phyloP scores from a whole-genome alignment of 2,113 vertebrate genomes.

The Coptodon rendalli region DNA sequence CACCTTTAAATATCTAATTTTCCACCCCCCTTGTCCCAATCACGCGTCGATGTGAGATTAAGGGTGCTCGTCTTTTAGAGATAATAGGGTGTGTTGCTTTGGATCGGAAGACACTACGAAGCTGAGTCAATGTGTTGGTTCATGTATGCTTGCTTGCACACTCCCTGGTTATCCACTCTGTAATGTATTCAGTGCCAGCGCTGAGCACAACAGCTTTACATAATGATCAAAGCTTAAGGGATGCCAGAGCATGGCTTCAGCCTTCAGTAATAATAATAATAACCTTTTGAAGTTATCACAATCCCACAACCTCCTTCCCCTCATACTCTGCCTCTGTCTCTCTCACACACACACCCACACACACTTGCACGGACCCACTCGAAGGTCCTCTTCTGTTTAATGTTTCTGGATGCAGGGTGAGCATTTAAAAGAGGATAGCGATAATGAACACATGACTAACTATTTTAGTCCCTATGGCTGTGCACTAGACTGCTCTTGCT shows the following conservation, averaged over 20 bases:
- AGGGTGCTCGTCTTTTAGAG: background rate
- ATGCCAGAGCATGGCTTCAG: constrained; percentile 52
- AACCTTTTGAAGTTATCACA: constrained; percentile 61
- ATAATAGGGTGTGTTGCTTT: background rate
- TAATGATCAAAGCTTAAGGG: constrained; percentile 64
- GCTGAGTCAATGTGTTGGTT: constrained; percentile 34
- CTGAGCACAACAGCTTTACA: constrained; percentile 61
- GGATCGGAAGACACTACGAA: background rate
- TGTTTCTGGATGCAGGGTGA: constrained; percentile 26
- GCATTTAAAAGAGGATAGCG: constrained; percentile 12
- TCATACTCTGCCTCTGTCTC: background rate
- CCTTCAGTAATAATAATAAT: constrained; percentile 59
- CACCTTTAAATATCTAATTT: background rate
- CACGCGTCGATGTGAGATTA: background rate
- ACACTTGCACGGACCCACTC: background rate
- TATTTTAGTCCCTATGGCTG: constrained; percentile 36
- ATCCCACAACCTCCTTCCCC: constrained; percentile 32
- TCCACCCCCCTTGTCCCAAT: background rate
- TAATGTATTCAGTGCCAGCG: constrained; percentile 43
- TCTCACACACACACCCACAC: background rate
- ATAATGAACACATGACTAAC: constrained; percentile 53
- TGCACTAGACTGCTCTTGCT: constrained; percentile 11
- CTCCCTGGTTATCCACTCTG: constrained; percentile 34
- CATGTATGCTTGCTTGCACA: background rate
- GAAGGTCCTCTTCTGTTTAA: constrained; percentile 26